These are phyloP conservation scores for Cryptus armator DNA, from an alignment of 2,888 invertebrate species.

Conservation along the genomic window DNA sequence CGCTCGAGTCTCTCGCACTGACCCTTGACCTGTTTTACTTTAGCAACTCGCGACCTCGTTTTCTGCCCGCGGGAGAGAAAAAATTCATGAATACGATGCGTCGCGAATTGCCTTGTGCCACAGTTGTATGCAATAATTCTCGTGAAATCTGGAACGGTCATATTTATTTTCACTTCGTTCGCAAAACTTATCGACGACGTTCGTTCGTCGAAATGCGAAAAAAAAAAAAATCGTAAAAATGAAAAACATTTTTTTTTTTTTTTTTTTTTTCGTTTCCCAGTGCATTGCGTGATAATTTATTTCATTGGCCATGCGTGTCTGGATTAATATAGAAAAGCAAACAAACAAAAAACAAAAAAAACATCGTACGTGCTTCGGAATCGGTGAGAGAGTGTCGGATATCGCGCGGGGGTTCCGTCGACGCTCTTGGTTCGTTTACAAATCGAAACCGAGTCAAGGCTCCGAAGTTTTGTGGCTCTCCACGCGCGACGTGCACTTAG, in stretches of 20 bases:
- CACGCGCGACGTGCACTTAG: neutral
- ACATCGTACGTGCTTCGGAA: neutral
- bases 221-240: neutral
- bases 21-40: constrained; percentile 34
- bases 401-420: neutral
- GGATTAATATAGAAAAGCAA: neutral
- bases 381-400: neutral
- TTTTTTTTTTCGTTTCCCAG: too few species aligned
- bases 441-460: constrained; percentile 61
- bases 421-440: constrained; percentile 5
- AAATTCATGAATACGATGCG: neutral
- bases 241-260: too few species aligned
- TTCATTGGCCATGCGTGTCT: neutral
- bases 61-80: constrained; percentile 12
- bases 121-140: too few species aligned
- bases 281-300: neutral
- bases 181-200: too few species aligned
- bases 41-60: constrained; percentile 30
- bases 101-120: too few species aligned
- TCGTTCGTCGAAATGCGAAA: too few species aligned
- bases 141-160: too few species aligned
- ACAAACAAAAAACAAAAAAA: constrained; percentile 15
- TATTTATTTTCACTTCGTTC: too few species aligned
- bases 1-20: constrained; percentile 7
- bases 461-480: constrained; percentile 25